Conservation (phyloP, 2,888 invertebrate species). For the Tachina grossa region DNA sequence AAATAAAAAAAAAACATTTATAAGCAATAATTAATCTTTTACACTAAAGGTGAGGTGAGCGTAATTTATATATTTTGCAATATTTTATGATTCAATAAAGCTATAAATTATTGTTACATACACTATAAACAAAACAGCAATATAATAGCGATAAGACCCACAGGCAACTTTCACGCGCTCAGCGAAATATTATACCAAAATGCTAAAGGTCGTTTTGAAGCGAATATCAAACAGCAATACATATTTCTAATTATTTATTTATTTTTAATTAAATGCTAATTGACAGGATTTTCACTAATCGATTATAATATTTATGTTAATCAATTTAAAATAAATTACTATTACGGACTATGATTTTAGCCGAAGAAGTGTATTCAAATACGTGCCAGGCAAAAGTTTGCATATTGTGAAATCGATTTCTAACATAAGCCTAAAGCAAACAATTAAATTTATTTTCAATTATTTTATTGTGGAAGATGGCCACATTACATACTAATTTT, state of each 20-base stretch:
- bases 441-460: neutral
- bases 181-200: constrained; percentile 1
- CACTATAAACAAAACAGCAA: neutral
- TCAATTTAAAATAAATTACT: too few species aligned
- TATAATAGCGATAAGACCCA: constrained; percentile 27
- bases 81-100: constrained; percentile 39
- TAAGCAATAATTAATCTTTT: constrained; percentile 39
- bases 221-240: neutral
- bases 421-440: too few species aligned
- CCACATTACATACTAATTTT: neutral
- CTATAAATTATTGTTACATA: constrained; percentile 31
- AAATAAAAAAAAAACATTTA: neutral
- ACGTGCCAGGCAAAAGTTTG: too few species aligned
- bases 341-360: too few species aligned
- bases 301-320: neutral
- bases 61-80: constrained; percentile 3
- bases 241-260: neutral
- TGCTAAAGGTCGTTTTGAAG: constrained; percentile 23
- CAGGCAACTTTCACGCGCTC: neutral
- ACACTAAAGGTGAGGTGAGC: constrained; percentile 5
- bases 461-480: neutral
- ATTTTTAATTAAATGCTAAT: neutral
- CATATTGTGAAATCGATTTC: too few species aligned
- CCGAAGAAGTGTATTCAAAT: too few species aligned
- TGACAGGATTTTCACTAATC: neutral